Evolutionary conservation across 2,797 vertebrate species (phyloP).

Genomic region (Parambassis ranga): DNA sequence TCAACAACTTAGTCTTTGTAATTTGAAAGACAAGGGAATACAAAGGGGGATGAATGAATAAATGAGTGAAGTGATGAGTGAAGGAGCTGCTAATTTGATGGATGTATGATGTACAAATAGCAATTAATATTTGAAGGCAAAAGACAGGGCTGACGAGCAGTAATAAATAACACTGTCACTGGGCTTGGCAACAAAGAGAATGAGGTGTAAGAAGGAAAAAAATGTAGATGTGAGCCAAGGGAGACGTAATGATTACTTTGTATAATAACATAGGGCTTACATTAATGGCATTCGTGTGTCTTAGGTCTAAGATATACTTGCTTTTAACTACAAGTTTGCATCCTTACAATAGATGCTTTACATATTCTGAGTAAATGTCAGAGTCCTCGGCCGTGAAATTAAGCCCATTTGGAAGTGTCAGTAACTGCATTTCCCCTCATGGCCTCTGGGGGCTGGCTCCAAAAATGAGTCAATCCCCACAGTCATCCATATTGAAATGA

Average conservation of each 20-base stretch:
- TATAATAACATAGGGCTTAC: background rate
- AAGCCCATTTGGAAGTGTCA: too few species aligned
- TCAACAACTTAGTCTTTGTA: background rate
- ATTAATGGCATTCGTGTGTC: too few species aligned
- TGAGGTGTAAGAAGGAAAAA: background rate
- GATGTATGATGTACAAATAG: constrained; percentile 43
- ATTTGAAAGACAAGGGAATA: constrained; percentile 1
- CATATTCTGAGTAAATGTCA: too few species aligned
- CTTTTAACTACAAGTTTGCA: too few species aligned
- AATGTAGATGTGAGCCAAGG: constrained; percentile 16
- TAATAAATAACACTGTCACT: constrained; percentile 50
- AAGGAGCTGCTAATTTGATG: constrained; percentile 42
- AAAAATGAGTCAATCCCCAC: too few species aligned
- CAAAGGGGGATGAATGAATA: constrained; percentile 1
- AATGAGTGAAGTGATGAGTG: constrained; percentile 30
- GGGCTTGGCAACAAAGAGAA: constrained; percentile 11
- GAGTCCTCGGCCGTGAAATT: too few species aligned
- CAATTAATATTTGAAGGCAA: constrained; percentile 50
- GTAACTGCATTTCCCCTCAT: too few species aligned
- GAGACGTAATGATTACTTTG: constrained; percentile 45
- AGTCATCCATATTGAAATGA: too few species aligned
- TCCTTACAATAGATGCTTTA: too few species aligned
- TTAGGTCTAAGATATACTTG: too few species aligned
- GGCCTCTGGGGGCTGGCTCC: too few species aligned
- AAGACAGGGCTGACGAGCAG: constrained; percentile 37